Evolutionary conservation across 2,113 vertebrate genomes (phyloP), one percentile per base, ranked within the genome.

Genomic region (Macquaria ambigua): DNA sequence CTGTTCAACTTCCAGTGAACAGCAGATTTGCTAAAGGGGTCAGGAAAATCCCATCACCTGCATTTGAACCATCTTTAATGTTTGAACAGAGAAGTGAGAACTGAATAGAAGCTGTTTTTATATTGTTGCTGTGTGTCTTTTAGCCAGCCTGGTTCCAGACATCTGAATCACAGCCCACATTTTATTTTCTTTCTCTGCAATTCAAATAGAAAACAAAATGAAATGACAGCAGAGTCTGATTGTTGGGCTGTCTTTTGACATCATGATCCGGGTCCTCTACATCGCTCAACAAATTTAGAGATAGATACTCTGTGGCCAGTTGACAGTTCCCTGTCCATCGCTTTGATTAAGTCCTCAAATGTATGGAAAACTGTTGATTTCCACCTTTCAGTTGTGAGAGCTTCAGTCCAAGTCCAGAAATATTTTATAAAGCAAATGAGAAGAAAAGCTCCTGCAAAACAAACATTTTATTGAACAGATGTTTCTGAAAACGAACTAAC

Each of bases 1-100:
- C 79, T 59, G 62, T 15, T 68, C 12, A n/a, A 16, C 18, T 28
- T 2, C 59, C 37, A 25, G 21, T 21, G 21, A 37, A 53, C 3
- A 28, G 28, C 28, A 31, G 31, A 23, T 28, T 46, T 79, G 46
- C 12, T 23, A 48, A 48, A 73, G 2, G 4, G 23, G 37, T 2
- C 1, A 28, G 72, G 48, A 69, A 69, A 73, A 61, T 68, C 50
- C 14, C 1, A 8, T 66, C 84, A 34, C 72, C 18, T 55, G 53
- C 28, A 9, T 61, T 37, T 31, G 4, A 76, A 28, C 18, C 43
- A 12, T 43, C 14, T 31, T 18, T 0, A 0, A 4, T 28, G 75
- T 34, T 10, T 41, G 2, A 72, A 23, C 20, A 15, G 28, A 62
- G 61, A 68, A 18, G 0, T 28, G 31, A 62, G 34, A 72, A 7